Evolutionary conservation across 64 coral and sea anemone genomes (phyloP).

Genomic region (Hydrozoanthus tunicans): DNA sequence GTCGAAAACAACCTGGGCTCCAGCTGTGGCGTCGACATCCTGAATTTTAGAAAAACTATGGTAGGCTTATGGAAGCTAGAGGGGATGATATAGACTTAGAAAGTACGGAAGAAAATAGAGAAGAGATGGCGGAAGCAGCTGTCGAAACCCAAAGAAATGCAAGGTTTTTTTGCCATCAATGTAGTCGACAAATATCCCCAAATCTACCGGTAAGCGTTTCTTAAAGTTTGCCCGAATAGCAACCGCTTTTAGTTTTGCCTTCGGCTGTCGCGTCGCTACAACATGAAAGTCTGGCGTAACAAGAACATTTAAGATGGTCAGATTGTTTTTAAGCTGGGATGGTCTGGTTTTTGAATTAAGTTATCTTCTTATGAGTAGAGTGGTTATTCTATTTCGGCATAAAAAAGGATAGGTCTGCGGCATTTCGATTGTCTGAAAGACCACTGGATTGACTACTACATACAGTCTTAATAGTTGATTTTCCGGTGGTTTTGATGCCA

Average conservation of each 20-base stretch:
- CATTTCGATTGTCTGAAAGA: no score
- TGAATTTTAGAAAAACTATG: conserved; percentile 2
- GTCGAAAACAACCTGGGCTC: background rate
- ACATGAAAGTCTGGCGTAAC: background rate
- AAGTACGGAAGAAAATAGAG: background rate
- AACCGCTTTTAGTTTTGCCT: background rate
- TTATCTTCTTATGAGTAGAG: background rate
- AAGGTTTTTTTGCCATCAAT: conserved; percentile 87
- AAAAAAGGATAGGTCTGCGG: no score
- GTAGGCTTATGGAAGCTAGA: conserved; percentile 12
- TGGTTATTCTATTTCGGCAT: no score
- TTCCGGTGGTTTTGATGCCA: no score
- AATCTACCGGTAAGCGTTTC: conserved; percentile 74
- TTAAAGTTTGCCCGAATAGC: background rate
- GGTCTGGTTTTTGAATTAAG: background rate
- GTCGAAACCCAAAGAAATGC: conserved; percentile 73
- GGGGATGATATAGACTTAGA: conserved; percentile 5
- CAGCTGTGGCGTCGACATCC: conserved; percentile 6
- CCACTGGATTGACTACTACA: no score
- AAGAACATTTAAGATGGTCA: background rate
- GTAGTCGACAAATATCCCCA: conserved; percentile 84
- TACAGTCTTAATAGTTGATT: no score
- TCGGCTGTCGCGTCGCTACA: background rate
- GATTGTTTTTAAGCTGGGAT: background rate
- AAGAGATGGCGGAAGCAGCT: conserved; percentile 86